Evolutionary conservation across 2,113 vertebrate species (phyloP).

Genomic region (Pseudolaguvia tuberculata): DNA sequence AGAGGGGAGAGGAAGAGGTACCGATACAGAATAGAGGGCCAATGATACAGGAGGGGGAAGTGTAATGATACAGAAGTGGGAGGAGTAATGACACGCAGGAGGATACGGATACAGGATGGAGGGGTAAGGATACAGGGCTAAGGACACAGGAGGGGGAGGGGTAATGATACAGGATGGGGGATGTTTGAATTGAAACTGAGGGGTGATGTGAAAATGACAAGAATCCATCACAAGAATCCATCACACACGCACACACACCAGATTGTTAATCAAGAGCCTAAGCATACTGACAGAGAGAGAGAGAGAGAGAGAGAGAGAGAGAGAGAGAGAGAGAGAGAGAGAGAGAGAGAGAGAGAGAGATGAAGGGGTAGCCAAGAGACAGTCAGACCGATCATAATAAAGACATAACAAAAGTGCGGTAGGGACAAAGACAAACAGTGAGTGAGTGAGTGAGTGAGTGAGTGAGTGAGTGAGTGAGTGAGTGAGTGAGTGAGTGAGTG

Average conservation of each 20-base stretch:
- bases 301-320: conserved; percentile 11
- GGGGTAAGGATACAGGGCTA: too few relatives aligned
- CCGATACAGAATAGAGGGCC: too few relatives aligned
- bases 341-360: background rate
- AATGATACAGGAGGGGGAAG: background rate
- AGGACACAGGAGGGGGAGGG: too few relatives aligned
- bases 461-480: too few relatives aligned
- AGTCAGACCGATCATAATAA: too few relatives aligned
- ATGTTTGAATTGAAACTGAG: background rate
- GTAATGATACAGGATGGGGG: background rate
- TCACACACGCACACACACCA: conserved; percentile 16
- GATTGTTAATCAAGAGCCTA: conserved; percentile 5
- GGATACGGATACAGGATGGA: background rate
- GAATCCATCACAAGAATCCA: background rate
- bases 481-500: too few relatives aligned
- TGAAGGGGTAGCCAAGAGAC: background rate
- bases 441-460: too few relatives aligned
- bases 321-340: background rate
- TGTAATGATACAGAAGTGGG: background rate
- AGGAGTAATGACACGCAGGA: too few relatives aligned
- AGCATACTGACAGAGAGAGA: background rate
- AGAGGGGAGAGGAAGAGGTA: too few relatives aligned
- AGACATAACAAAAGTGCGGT: background rate
- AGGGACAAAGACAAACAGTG: background rate
- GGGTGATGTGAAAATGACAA: conserved; percentile 13